Base-by-base conservation (phyloP, 2,888 invertebrate species). In the Thymelicus acteon region DNA sequence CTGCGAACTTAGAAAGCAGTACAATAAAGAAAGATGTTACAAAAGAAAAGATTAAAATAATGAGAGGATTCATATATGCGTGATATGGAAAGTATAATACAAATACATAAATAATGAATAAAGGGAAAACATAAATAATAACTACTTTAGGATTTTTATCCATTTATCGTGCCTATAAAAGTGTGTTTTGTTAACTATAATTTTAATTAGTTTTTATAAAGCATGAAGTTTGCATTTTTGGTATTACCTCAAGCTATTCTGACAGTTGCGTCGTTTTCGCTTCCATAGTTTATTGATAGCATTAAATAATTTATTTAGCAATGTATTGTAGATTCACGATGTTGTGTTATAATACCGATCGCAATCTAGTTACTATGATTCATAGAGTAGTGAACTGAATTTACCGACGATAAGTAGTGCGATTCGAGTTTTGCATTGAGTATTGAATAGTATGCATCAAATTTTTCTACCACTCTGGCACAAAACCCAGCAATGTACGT, bases 381-480 rank as follows among this genome's bases (percentile, higher is more conserved):
- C 12, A 5, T n/a, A 19, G 19, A 52, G 15, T 64, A 67, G 52
- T 44, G 67, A 39, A 61, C 54, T 61, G 31, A 37, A 49, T 37
- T 7, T 60, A 60, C 15, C 39, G 15, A n/a, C 37, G n/a, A 19
- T 31, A 49, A 12, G 37, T 63, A 49, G 39, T 39, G 7, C 10
- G 37, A 52, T 7, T 39, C 37, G 2, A 58, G 57, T 37, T 57
- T 57, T 58, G 58, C 58, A 58, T 58, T 39, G 3, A 12, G 31
- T 13, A 31, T 7, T 12, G 6, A 57, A 37, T 37, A 48, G 40
- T 24, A n/a, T 60, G 49, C 60, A 58, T 64, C 39, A 54, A 24
- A 63, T 64, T 63, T 63, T 57, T 10, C 37, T 48, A 63, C 47
- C 62, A 60, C 67, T 49, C 63, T 70, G 69, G 69, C 69, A 70